These are phyloP conservation scores for Siphlonurus alternatus DNA, from an alignment of 2,888 invertebrate genomes.

Conservation along the genomic window DNA sequence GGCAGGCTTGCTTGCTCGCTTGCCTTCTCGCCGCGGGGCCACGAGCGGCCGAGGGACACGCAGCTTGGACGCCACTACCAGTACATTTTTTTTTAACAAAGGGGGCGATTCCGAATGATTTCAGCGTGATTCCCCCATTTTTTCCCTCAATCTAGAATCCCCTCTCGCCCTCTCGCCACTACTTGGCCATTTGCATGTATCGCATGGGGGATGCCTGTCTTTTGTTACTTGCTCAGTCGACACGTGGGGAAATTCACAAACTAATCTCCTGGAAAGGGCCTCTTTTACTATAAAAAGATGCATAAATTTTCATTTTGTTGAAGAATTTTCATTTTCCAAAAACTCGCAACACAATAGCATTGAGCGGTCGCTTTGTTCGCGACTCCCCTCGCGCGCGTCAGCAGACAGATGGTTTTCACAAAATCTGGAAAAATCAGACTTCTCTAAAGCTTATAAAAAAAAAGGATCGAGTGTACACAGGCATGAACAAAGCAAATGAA, in stretches of 20 bases:
- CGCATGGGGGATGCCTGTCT: not conserved
- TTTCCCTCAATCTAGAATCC: not conserved
- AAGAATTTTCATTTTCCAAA: constrained; percentile 15
- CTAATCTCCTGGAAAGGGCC: constrained; percentile 20
- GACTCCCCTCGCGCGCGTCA: constrained; percentile 9
- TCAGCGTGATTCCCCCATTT: not conserved
- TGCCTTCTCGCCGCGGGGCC: not conserved
- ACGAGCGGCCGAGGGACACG: not conserved
- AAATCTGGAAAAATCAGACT: constrained; percentile 18
- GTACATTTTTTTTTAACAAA: not conserved
- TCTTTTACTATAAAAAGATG: constrained; percentile 13
- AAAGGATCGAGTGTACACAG: constrained; percentile 15
- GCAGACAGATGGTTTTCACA: constrained; percentile 21
- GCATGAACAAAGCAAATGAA: constrained; percentile 14
- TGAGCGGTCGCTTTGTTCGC: not conserved
- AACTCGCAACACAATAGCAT: not conserved
- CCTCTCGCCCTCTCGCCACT: not conserved
- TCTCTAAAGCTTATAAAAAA: constrained; percentile 5
- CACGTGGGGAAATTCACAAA: constrained; percentile 12
- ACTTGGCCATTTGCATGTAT: not conserved
- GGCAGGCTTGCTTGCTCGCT: not conserved
- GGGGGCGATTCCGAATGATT: not conserved
- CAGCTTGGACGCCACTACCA: not conserved
- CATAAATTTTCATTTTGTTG: constrained; percentile 16
- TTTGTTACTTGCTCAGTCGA: not conserved